Evolutionary conservation across 2,888 invertebrate species (phyloP).

Genomic region (Drosophila mulleri): DNA sequence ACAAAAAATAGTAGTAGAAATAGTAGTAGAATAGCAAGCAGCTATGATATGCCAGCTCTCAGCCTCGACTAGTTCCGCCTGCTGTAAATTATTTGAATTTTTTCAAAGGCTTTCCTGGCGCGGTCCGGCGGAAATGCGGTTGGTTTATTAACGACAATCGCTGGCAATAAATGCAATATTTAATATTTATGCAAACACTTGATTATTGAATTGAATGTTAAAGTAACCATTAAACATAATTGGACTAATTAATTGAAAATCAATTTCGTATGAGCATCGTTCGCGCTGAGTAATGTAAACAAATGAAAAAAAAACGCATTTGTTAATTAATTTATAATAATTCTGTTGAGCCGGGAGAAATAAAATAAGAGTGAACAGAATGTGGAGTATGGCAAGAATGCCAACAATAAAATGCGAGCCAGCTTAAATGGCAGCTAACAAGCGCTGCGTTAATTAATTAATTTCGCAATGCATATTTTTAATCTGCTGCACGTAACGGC

Average conservation of each 20-base stretch:
- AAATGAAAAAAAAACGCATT: conserved; percentile 5
- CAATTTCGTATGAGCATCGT: not conserved
- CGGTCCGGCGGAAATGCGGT: not conserved
- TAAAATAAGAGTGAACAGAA: not conserved
- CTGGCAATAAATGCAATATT: conserved; percentile 2
- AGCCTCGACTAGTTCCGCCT: not conserved
- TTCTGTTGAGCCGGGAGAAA: not conserved
- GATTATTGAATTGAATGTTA: conserved; percentile 12
- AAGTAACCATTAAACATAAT: conserved; percentile 9
- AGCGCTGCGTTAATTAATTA: conserved; percentile 66
- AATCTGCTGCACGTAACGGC: conserved; percentile 37
- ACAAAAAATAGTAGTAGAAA: not conserved
- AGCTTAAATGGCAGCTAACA: conserved; percentile 46
- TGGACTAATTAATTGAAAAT: conserved; percentile 24
- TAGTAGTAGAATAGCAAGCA: not conserved
- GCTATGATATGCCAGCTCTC: not conserved
- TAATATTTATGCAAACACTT: conserved; percentile 3
- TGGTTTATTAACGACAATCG: not conserved
- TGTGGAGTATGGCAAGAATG: conserved; percentile 9
- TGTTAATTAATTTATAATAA: conserved; percentile 40
- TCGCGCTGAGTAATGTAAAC: conserved; percentile 2
- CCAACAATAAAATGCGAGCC: not conserved
- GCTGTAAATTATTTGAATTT: not conserved
- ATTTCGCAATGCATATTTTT: conserved; percentile 59
- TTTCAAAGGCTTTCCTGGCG: not conserved